phyloP scores from a whole-genome alignment of 1,140 invertebrate genomes.

The Temnothorax nylanderi region DNA sequence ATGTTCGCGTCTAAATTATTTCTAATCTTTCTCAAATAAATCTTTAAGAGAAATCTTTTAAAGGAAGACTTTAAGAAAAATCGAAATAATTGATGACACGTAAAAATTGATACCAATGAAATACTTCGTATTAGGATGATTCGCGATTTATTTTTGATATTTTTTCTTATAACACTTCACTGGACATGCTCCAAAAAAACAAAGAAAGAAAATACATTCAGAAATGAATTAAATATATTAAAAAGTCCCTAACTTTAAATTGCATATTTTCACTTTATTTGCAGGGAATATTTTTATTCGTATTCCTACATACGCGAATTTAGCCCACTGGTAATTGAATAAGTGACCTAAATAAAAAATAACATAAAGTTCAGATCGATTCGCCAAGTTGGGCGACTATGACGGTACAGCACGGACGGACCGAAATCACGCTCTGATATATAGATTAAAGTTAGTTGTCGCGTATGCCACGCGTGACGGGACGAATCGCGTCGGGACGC shows the following conservation, averaged over 20 bases:
- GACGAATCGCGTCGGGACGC: slow-evolving; percentile 59
- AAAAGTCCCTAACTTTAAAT: slow-evolving; percentile 11
- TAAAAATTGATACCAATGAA: not conserved
- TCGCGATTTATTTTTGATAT: not conserved
- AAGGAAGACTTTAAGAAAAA: not conserved
- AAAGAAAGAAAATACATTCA: not conserved
- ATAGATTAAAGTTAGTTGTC: slow-evolving; percentile 63
- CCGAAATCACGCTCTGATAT: slow-evolving; percentile 58
- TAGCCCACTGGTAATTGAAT: slow-evolving; percentile 15
- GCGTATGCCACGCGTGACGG: slow-evolving; percentile 61
- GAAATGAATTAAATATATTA: not conserved
- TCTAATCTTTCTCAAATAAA: not conserved
- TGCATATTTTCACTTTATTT: not conserved
- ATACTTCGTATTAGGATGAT: not conserved
- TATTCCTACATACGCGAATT: not conserved
- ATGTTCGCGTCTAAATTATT: not conserved
- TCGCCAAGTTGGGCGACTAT: slow-evolving; percentile 21
- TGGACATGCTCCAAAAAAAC: not conserved
- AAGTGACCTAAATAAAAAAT: slow-evolving; percentile 31
- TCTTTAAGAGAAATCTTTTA: not conserved
- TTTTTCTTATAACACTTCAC: not conserved
- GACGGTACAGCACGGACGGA: slow-evolving; percentile 4
- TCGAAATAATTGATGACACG: not conserved
- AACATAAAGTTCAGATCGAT: slow-evolving; percentile 40
- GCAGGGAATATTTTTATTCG: not conserved